phyloP scores from a whole-genome alignment of 2,113 vertebrate species.

The Onychostruthus taczanowskii region DNA sequence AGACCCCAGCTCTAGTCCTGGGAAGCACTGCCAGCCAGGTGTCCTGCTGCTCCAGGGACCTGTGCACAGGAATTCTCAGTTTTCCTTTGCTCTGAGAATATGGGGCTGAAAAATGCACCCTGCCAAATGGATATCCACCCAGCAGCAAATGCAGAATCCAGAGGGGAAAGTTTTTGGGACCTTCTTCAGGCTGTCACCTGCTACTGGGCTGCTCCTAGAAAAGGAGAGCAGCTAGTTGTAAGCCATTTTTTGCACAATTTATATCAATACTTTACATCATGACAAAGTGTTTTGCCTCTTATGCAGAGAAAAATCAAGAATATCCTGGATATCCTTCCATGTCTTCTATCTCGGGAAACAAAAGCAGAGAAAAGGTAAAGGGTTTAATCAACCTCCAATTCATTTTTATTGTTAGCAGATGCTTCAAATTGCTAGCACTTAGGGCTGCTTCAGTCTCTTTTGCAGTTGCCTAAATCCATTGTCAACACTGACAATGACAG shows the following conservation, averaged over 20 bases:
- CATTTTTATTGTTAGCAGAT: conserved; percentile 53
- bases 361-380: conserved; percentile 3
- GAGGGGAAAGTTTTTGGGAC: not conserved
- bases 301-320: not conserved
- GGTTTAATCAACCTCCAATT: conserved; percentile 17
- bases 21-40: not conserved
- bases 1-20: not conserved
- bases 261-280: not conserved
- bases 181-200: not conserved
- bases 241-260: not conserved
- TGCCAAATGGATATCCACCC: not conserved
- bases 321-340: not conserved
- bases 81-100: not conserved
- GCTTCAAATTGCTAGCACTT: conserved; percentile 1
- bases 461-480: not conserved
- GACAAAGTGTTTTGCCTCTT: not conserved
- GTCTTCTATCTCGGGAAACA: not conserved
- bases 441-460: not conserved
- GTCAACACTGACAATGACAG: not conserved
- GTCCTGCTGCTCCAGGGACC: not conserved
- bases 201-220: not conserved
- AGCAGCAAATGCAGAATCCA: not conserved
- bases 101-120: not conserved
- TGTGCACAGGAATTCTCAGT: not conserved
- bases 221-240: not conserved